These are phyloP conservation scores for Scortum barcoo DNA, from an alignment of 2,113 vertebrate species.

Conservation along the genomic window DNA sequence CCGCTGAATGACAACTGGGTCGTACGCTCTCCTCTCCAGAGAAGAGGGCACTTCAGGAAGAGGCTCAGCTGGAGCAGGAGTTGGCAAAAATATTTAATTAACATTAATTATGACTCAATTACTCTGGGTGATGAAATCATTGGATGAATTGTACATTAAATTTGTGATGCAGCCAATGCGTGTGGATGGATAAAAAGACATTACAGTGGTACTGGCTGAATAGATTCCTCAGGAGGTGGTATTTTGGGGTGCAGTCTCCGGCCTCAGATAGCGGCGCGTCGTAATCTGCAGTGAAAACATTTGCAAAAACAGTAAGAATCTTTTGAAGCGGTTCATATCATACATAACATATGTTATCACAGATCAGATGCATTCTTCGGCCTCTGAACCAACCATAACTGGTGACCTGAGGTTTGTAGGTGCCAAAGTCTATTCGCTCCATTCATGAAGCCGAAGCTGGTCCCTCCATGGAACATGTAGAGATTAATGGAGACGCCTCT, in stretches of 20 bases:
- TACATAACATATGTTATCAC: no score
- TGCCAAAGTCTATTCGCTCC: conserved; percentile 88
- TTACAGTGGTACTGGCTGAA: conserved; percentile 88
- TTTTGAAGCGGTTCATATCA: not conserved
- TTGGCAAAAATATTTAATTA: conserved; percentile 15
- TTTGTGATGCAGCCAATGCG: not conserved
- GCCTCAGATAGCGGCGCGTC: conserved; percentile 93
- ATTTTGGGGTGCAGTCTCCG: conserved; percentile 93
- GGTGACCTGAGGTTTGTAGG: conserved; percentile 90
- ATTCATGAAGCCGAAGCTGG: conserved; percentile 94
- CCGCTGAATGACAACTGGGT: conserved; percentile 74
- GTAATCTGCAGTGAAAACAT: conserved; percentile 86
- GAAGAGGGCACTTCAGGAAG: conserved; percentile 73
- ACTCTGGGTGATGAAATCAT: not conserved
- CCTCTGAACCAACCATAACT: conserved; percentile 88
- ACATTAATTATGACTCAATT: conserved; percentile 2
- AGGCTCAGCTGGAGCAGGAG: conserved; percentile 62
- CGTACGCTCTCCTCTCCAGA: conserved; percentile 66
- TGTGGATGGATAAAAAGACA: conserved; percentile 8
- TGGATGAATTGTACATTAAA: not conserved
- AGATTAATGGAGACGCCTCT: conserved; percentile 91
- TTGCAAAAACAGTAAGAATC: not conserved
- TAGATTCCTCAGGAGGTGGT: conserved; percentile 87
- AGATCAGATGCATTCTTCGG: not conserved
- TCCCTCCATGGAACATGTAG: conserved; percentile 97